These are phyloP conservation scores for Netelia melanura DNA, from an alignment of 2,888 invertebrate genomes.

Conservation along the genomic window DNA sequence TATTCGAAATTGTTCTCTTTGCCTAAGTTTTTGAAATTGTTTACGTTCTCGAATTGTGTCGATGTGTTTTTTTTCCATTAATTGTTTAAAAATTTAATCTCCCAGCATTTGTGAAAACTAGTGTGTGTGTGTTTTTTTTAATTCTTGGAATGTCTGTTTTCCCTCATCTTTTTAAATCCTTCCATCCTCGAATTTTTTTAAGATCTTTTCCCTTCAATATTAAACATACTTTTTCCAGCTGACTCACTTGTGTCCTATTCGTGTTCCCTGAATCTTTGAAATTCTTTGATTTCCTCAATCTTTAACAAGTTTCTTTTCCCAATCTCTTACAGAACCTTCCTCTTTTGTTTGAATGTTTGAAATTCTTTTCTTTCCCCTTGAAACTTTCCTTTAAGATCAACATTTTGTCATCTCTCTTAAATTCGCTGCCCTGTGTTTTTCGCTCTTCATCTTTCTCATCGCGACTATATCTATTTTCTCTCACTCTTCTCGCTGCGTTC, in stretches of 20 bases:
- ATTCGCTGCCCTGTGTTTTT: conserved; percentile 25
- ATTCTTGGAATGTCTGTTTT: too few relatives aligned
- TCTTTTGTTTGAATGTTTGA: background rate
- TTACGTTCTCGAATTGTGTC: too few relatives aligned
- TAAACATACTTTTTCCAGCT: background rate
- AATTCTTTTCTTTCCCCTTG: background rate
- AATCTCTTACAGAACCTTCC: background rate
- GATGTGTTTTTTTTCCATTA: too few relatives aligned
- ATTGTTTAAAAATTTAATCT: too few relatives aligned
- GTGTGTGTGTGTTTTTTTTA: too few relatives aligned
- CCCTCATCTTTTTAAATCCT: too few relatives aligned
- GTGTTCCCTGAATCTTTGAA: background rate
- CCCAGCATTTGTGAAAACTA: too few relatives aligned
- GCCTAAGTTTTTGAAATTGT: too few relatives aligned
- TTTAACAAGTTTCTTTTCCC: background rate
- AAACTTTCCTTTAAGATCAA: background rate
- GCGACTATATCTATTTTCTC: conserved; percentile 29
- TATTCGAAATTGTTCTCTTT: too few relatives aligned
- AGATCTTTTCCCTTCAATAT: too few relatives aligned
- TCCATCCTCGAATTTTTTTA: too few relatives aligned
- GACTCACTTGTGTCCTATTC: background rate
- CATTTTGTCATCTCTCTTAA: background rate
- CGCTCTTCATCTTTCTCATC: conserved; percentile 24
- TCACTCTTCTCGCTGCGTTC: conserved; percentile 36
- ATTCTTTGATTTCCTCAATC: background rate